Evolutionary conservation across 2,888 invertebrate species (phyloP).

Genomic region (Agrotis exclamationis): DNA sequence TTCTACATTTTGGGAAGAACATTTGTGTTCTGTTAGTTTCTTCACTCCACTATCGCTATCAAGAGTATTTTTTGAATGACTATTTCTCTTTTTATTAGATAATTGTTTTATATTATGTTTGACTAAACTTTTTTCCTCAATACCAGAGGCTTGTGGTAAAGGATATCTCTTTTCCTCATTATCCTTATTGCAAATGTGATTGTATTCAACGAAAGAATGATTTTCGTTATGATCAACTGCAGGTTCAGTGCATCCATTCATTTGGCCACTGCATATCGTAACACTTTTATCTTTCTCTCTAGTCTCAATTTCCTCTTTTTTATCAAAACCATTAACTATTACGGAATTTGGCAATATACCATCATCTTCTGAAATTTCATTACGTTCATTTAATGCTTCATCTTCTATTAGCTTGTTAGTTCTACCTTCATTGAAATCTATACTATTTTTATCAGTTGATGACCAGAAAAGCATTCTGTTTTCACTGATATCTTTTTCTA

Average conservation of each 20-base stretch:
- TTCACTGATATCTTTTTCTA: conserved; percentile 8
- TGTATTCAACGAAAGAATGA: neutral
- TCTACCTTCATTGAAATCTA: neutral
- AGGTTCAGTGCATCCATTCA: neutral
- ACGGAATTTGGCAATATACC: conserved; percentile 13
- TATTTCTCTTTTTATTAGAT: conserved; percentile 12
- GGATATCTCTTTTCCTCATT: conserved; percentile 23
- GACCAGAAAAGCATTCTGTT: neutral
- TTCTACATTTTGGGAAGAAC: conserved; percentile 39
- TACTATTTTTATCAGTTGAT: conserved; percentile 4
- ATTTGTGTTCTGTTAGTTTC: conserved; percentile 34
- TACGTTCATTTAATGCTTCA: conserved; percentile 10
- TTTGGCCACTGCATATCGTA: conserved; percentile 1
- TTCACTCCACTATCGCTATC: neutral
- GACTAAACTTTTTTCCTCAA: conserved; percentile 20
- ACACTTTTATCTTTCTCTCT: conserved; percentile 8
- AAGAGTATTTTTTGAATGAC: conserved; percentile 17
- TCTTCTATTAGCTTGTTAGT: neutral
- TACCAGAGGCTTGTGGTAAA: neutral
- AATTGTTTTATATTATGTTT: conserved; percentile 20
- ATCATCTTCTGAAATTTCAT: conserved; percentile 3
- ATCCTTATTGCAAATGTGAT: neutral
- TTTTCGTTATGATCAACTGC: conserved; percentile 16
- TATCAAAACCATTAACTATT: conserved; percentile 10
- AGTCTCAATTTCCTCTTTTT: neutral